Base-by-base conservation (phyloP, 2,113 vertebrate genomes). In the Stegastes partitus region DNA sequence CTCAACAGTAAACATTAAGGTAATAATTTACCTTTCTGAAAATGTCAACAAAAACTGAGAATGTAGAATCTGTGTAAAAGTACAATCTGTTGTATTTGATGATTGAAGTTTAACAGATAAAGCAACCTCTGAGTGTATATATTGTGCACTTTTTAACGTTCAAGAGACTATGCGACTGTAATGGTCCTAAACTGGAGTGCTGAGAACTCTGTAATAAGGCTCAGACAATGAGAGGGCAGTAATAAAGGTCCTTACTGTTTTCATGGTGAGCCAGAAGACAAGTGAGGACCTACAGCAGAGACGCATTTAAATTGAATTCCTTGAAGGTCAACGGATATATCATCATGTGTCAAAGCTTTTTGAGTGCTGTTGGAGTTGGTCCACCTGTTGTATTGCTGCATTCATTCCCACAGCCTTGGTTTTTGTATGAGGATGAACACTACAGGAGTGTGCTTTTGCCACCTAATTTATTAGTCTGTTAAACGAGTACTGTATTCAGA, bases 241-340 rank as follows among this genome's bases (percentile, higher is more conserved):
- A 25, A 21, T 66, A 28, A 31, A 51, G 15, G 28, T 51, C 19
- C 18, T 31, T 42, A 31, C 11, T 51, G 31, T 68, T 55, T 47
- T 19, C 16, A 54, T 53, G 34, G 19, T 21, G 7, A 25, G 26
- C 45, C 59, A 44, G 16, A 37, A 49, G 1, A 54, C 5, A 19
- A 23, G 28, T 10, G 4, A 66, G 14, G 10, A 67, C 56, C 67
- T 25, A 9, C 19, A 37, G 61, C 2, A 56, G 10, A 65, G 45
- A 25, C 12, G 16, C 18, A 55, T 51, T 57, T 9, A 22, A 70
- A 66, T 47, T 44, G 9, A 53, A 45, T 69, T n/a, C 22, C 16
- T 67, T 50, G 14, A 55, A 34, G 15, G 50, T 68, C n/a, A 44
- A 19, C 42, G 28, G 28, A 64, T 25, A 5, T 51, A 50, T 63